Percentiles rank a stretch among this genome's conserved stretches.
Conservation (phyloP, 1,140 invertebrate genomes). For the Drosophila punjabiensis region DNA sequence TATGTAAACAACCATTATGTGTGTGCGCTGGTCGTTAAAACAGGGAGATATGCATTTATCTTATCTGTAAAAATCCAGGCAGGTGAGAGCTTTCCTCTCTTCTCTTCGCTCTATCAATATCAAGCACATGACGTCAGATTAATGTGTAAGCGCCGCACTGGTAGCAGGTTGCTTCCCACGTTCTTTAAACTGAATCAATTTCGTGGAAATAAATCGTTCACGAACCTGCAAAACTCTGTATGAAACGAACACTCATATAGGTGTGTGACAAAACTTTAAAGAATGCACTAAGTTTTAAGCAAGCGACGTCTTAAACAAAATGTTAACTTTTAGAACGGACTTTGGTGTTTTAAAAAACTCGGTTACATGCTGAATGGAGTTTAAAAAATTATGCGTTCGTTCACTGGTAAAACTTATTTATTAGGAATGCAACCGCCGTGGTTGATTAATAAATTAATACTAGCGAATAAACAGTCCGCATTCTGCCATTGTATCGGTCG, state of each 20-base stretch:
- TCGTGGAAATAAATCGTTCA: background rate
- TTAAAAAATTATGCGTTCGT: conserved; percentile 1
- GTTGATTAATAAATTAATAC: conserved; percentile 66
- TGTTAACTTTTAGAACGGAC: background rate
- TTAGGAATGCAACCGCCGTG: conserved; percentile 50
- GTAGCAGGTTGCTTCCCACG: conserved; percentile 19
- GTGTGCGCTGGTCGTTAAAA: conserved; percentile 6
- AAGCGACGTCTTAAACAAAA: background rate
- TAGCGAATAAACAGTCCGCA: conserved; percentile 45
- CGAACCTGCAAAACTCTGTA: background rate
- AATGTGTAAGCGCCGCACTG: conserved; percentile 12
- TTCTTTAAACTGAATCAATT: conserved; percentile 12
- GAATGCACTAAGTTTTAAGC: conserved; percentile 26
- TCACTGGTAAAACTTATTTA: conserved; percentile 10
- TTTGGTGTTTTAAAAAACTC: background rate
- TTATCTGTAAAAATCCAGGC: conserved; percentile 26
- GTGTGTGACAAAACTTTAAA: conserved; percentile 33
- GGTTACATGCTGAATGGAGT: background rate
- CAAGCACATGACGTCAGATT: conserved; percentile 52
- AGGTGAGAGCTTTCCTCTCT: conserved; percentile 15
- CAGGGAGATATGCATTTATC: conserved; percentile 31
- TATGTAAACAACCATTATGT: conserved; percentile 35
- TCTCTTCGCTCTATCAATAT: conserved; percentile 13
- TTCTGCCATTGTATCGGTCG: conserved; percentile 31
- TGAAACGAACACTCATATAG: background rate